These are phyloP conservation scores for Drosophila takahashii DNA, from an alignment of 1,140 invertebrate genomes.

Conservation along the genomic window DNA sequence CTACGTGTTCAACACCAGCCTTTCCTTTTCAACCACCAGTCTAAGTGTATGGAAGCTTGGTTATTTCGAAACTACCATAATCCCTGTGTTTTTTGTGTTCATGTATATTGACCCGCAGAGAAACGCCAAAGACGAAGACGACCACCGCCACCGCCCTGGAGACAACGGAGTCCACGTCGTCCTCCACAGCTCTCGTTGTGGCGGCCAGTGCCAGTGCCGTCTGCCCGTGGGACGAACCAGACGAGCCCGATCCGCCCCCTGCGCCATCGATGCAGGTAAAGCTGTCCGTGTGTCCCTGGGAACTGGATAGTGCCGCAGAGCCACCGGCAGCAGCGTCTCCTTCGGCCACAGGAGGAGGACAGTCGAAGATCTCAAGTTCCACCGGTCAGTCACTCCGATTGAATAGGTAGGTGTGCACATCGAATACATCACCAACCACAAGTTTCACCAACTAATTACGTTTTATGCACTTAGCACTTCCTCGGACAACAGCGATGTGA, in stretches of 20 bases:
- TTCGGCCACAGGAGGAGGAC: not conserved
- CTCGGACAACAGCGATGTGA: constrained; percentile 89
- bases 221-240: constrained; percentile 88
- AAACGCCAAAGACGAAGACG: constrained; percentile 67
- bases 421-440: too few species aligned
- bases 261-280: constrained; percentile 43
- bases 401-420: constrained; percentile 49
- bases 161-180: constrained; percentile 85
- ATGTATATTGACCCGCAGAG: constrained; percentile 36
- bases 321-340: not conserved
- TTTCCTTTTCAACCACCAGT: constrained; percentile 35
- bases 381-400: constrained; percentile 43
- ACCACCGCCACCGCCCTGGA: constrained; percentile 69
- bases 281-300: constrained; percentile 70
- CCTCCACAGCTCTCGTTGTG: constrained; percentile 65
- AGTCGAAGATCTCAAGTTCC: constrained; percentile 20
- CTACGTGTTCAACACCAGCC: constrained; percentile 37
- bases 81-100: not conserved
- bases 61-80: not conserved
- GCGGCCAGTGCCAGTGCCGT: constrained; percentile 86
- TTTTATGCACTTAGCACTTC: constrained; percentile 86
- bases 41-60: constrained; percentile 22
- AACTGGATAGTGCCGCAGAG: constrained; percentile 48
- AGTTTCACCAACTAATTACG: not conserved
- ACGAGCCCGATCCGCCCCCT: constrained; percentile 18